A percentile compares a stretch with the other conserved stretches of the same genome.
Evolutionary conservation across 2,888 invertebrate species (phyloP).

Genomic region (Rhagonycha fulva): DNA sequence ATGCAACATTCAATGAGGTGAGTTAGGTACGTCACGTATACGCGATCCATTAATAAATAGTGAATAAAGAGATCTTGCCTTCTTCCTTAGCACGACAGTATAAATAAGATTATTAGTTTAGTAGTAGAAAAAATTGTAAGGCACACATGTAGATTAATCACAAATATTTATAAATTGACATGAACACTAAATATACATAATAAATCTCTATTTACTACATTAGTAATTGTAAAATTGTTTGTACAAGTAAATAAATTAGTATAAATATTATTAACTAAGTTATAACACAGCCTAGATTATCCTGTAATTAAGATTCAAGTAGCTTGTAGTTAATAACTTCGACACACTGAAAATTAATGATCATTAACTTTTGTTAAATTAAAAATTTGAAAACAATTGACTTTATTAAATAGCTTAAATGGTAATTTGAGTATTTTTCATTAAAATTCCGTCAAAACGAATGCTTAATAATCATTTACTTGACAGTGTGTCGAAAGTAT

Average conservation of each 20-base stretch:
- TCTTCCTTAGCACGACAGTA: not conserved
- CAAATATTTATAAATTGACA: not conserved
- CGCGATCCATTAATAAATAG: not conserved
- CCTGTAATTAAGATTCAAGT: slow-evolving; percentile 2
- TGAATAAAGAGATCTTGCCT: not conserved
- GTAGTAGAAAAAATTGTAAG: not conserved
- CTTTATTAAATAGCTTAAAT: too few species aligned
- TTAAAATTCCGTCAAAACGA: too few species aligned
- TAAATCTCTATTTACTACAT: not conserved
- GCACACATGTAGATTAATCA: not conserved
- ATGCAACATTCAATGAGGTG: too few species aligned
- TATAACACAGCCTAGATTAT: slow-evolving; percentile 16
- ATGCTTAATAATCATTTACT: not conserved
- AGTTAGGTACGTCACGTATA: too few species aligned
- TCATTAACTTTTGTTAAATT: not conserved
- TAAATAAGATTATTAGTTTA: not conserved
- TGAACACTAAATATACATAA: not conserved
- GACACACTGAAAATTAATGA: not conserved
- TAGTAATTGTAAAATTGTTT: not conserved
- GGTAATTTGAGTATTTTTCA: too few species aligned
- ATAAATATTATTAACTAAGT: not conserved
- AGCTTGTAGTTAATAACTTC: not conserved
- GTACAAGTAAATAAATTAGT: not conserved
- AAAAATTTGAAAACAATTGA: too few species aligned
- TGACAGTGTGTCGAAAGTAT: not conserved